phyloP scores from a whole-genome alignment of 2,113 vertebrate species.

The Hyperopisus bebe region DNA sequence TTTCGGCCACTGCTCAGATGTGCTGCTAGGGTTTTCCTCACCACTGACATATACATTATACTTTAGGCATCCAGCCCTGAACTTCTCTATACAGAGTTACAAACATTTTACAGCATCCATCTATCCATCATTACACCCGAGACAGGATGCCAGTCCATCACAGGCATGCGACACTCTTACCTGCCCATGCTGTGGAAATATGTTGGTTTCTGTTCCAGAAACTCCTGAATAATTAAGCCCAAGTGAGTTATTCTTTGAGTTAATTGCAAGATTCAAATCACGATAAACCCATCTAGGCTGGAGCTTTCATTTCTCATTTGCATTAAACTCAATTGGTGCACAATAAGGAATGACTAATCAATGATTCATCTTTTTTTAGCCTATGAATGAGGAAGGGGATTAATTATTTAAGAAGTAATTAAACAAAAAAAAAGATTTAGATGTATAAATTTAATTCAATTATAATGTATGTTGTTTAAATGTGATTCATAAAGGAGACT shows the following conservation, averaged over 20 bases:
- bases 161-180: not conserved
- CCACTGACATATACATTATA: not conserved
- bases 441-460: not conserved
- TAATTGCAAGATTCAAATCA: not conserved
- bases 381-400: slow-evolving; percentile 1
- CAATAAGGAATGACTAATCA: not conserved
- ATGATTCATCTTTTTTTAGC: not conserved
- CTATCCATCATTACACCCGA: not conserved
- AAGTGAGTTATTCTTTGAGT: not conserved
- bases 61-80: not conserved
- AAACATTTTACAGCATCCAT: not conserved
- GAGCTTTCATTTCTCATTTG: not conserved
- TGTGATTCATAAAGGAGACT: not conserved
- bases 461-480: not conserved
- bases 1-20: not conserved
- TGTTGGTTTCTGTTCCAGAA: not conserved
- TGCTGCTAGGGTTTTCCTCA: not conserved
- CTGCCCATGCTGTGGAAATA: not conserved
- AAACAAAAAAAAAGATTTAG: not conserved
- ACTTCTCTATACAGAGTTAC: not conserved
- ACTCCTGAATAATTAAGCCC: not conserved
- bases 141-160: not conserved
- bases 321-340: not conserved
- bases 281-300: not conserved
- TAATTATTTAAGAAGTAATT: not conserved